phyloP scores from a whole-genome alignment of 2,113 vertebrate species.

The Rhinogobius similis region DNA sequence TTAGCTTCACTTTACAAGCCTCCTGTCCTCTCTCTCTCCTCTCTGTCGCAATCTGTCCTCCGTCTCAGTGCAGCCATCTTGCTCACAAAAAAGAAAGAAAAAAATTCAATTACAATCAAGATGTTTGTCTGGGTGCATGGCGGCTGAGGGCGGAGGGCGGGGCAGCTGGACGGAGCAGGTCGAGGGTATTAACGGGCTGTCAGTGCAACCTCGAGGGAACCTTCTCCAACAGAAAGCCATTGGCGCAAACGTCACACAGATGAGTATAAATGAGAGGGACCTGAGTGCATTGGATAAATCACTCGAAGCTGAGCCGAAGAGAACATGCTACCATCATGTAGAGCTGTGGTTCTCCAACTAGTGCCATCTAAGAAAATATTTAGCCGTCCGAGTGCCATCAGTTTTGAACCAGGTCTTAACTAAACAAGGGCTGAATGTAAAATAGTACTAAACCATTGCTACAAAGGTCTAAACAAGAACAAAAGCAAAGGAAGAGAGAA shows the following conservation, averaged over 20 bases:
- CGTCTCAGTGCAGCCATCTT: slow-evolving; percentile 57
- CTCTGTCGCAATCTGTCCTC: slow-evolving; percentile 43
- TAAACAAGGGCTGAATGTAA: too few species aligned
- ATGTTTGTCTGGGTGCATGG: slow-evolving; percentile 69
- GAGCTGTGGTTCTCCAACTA: neutral
- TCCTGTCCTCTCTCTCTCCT: slow-evolving; percentile 27
- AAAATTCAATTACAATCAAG: slow-evolving; percentile 83
- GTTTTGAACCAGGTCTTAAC: too few species aligned
- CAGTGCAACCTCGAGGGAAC: slow-evolving; percentile 55
- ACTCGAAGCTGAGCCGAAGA: slow-evolving; percentile 1
- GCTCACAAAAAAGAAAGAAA: neutral
- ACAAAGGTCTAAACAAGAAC: too few species aligned
- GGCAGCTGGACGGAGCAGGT: slow-evolving; percentile 8
- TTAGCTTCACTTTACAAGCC: slow-evolving; percentile 22
- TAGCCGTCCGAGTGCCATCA: too few species aligned
- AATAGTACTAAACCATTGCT: too few species aligned
- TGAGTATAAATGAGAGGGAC: slow-evolving; percentile 62
- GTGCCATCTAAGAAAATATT: too few species aligned
- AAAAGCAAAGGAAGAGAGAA: too few species aligned
- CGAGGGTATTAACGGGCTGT: slow-evolving; percentile 63
- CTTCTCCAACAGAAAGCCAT: slow-evolving; percentile 68
- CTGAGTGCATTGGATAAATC: slow-evolving; percentile 36
- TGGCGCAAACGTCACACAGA: slow-evolving; percentile 65
- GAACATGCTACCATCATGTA: neutral
- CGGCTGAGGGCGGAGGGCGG: slow-evolving; percentile 28